A percentile compares a stretch with the other conserved stretches of the same genome.
These are phyloP conservation scores for Coenonympha glycerion DNA, from an alignment of 2,888 invertebrate species.

Conservation along the genomic window DNA sequence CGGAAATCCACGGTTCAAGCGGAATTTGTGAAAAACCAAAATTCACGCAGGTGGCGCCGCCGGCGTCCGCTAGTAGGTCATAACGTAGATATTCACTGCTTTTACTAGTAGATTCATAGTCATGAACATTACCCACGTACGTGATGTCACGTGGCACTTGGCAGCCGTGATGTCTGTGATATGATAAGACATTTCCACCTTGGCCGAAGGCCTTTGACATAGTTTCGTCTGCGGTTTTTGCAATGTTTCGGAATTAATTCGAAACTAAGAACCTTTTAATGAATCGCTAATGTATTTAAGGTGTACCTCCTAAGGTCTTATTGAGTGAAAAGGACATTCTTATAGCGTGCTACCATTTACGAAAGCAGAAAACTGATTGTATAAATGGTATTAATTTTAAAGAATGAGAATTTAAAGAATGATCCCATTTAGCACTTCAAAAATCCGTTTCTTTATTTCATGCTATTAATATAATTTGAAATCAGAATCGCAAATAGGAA, in stretches of 20 bases:
- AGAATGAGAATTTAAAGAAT: too few relatives aligned
- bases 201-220: conserved; percentile 6
- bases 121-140: conserved; percentile 1
- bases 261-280: not conserved
- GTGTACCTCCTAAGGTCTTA: not conserved
- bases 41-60: too few relatives aligned
- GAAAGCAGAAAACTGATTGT: not conserved
- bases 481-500: too few relatives aligned
- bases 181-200: not conserved
- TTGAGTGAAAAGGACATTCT: not conserved
- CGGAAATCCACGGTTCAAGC: too few relatives aligned
- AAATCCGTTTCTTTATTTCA: too few relatives aligned
- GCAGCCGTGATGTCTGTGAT: conserved; percentile 1
- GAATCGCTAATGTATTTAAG: not conserved
- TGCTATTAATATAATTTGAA: too few relatives aligned
- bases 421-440: too few relatives aligned
- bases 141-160: conserved; percentile 5
- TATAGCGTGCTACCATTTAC: not conserved
- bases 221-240: not conserved
- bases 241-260: not conserved
- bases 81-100: not conserved
- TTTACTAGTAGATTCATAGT: not conserved
- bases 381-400: too few relatives aligned
- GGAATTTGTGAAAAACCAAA: too few relatives aligned
- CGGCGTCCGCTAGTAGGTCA: not conserved